Evolutionary conservation across 2,797 vertebrate genomes (phyloP).

Genomic region (Miichthys miiuy): DNA sequence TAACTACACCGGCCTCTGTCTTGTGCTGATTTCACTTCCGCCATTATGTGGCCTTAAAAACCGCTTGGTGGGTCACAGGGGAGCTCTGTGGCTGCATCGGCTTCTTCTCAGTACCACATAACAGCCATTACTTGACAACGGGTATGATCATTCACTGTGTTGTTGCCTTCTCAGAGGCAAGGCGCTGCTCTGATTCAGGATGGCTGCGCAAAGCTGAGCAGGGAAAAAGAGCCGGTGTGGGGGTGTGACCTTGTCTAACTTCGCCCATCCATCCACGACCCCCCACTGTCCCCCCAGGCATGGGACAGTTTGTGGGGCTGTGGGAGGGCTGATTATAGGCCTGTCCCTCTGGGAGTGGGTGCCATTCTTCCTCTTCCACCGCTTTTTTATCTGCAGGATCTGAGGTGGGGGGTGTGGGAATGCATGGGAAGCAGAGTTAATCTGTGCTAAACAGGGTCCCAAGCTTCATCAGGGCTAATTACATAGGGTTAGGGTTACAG

Average conservation of each 20-base stretch:
- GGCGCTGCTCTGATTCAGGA: conserved; percentile 3
- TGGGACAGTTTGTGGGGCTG: conserved; percentile 61
- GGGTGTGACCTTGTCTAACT: conserved; percentile 49
- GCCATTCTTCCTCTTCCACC: conserved; percentile 58
- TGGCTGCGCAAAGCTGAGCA: neutral
- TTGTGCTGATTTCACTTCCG: conserved; percentile 42
- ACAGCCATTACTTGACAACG: conserved; percentile 6
- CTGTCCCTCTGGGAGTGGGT: conserved; percentile 64
- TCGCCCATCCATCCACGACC: conserved; percentile 27
- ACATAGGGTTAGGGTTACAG: conserved; percentile 69
- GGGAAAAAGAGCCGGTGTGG: conserved; percentile 4
- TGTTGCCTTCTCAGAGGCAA: neutral
- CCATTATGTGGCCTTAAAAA: conserved; percentile 48
- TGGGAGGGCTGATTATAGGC: conserved; percentile 75
- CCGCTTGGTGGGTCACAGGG: conserved; percentile 36
- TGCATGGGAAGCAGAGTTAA: conserved; percentile 65
- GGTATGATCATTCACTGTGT: neutral
- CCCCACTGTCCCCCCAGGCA: conserved; percentile 25
- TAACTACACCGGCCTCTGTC: conserved; percentile 41
- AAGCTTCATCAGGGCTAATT: conserved; percentile 75
- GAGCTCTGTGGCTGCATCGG: conserved; percentile 28
- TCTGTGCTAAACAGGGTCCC: conserved; percentile 66
- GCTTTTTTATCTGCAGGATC: conserved; percentile 70
- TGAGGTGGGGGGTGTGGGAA: conserved; percentile 48
- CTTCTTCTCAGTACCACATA: conserved; percentile 28